phyloP scores from a whole-genome alignment of 2,113 vertebrate genomes.

The Hassar affinis region DNA sequence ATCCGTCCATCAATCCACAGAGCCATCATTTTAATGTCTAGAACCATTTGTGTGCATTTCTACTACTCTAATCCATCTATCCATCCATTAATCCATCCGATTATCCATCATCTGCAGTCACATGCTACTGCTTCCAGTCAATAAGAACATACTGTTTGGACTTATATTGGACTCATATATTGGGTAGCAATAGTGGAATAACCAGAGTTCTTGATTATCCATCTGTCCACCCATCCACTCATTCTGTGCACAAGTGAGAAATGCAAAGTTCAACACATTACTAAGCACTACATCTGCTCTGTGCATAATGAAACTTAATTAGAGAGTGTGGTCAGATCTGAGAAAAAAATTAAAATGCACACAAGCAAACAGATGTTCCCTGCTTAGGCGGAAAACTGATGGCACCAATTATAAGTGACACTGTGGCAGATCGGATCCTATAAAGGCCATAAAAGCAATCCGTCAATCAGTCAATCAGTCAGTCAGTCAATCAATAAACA shows the following conservation, averaged over 20 bases:
- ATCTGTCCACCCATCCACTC: background rate
- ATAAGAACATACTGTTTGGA: background rate
- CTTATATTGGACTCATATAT: too few species aligned
- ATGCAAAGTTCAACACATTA: background rate
- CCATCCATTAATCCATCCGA: background rate
- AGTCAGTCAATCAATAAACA: background rate
- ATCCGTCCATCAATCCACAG: background rate
- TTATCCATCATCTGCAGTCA: background rate
- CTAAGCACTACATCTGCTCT: background rate
- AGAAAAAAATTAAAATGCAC: slow-evolving; percentile 19
- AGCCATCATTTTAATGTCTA: too few species aligned
- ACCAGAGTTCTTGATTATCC: background rate
- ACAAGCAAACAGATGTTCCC: slow-evolving; percentile 39
- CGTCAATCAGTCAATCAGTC: too few species aligned
- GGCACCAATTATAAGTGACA: slow-evolving; percentile 40
- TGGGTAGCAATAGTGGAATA: background rate
- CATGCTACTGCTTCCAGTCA: background rate
- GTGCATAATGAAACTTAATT: slow-evolving; percentile 28
- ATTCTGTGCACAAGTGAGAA: background rate
- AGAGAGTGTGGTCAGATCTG: background rate
- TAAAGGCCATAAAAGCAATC: slow-evolving; percentile 3
- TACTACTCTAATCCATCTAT: background rate
- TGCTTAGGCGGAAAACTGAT: slow-evolving; percentile 28
- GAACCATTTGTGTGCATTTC: too few species aligned
- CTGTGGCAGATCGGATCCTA: slow-evolving; percentile 26